Percentiles rank a stretch among this genome's conserved stretches.
Conservation (phyloP, 2,113 vertebrate species). For the Eublepharis macularius region DNA sequence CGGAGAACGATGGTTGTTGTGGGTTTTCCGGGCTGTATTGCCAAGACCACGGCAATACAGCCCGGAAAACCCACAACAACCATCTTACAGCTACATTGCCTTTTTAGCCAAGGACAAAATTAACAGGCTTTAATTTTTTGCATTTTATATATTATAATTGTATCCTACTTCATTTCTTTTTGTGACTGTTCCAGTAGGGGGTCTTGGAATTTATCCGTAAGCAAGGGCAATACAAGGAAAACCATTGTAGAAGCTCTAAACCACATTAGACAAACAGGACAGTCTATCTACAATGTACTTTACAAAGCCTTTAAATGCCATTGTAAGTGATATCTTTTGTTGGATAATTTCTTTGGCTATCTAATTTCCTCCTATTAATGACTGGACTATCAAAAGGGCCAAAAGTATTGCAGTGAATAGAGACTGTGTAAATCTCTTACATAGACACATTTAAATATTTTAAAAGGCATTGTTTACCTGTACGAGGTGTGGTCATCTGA, state of each 20-base stretch:
- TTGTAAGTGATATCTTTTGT: background rate
- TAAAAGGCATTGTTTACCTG: background rate
- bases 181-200: background rate
- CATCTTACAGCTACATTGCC: background rate
- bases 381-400: background rate
- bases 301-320: background rate
- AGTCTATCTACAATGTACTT: background rate
- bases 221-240: background rate
- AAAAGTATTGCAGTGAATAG: background rate
- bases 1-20: too few relatives aligned
- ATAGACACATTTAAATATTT: background rate
- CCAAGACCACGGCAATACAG: too few relatives aligned
- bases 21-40: too few relatives aligned
- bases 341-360: background rate
- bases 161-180: background rate
- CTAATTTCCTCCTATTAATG: background rate
- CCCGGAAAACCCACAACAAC: too few relatives aligned
- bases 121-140: background rate
- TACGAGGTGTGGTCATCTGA: background rate
- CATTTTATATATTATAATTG: background rate
- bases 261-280: too few relatives aligned
- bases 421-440: background rate
- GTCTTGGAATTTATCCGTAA: background rate
- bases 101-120: background rate
- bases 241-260: background rate